These are phyloP conservation scores for Ahaetulla prasina DNA, from an alignment of 2,113 vertebrate species.

Conservation along the genomic window DNA sequence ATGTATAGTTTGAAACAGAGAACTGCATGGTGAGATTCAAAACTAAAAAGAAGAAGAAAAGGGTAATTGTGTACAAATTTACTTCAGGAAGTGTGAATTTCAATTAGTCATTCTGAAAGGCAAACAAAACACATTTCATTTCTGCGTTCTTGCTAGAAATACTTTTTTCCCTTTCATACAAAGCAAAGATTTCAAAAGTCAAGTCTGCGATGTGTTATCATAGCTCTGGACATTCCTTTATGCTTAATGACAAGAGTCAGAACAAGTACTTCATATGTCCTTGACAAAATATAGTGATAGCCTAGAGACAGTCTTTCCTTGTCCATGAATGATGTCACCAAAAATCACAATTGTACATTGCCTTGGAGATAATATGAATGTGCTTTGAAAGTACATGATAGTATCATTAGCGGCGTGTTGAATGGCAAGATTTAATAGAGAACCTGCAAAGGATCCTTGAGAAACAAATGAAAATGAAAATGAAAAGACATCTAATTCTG, in stretches of 20 bases:
- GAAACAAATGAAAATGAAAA: no score
- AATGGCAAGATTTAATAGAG: conserved; percentile 10
- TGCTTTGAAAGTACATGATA: background rate
- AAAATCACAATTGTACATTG: background rate
- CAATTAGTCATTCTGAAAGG: background rate
- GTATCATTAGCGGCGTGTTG: background rate
- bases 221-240: conserved; percentile 31
- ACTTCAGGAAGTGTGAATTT: background rate
- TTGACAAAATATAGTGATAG: conserved; percentile 36
- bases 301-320: conserved; percentile 25
- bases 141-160: background rate
- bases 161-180: background rate
- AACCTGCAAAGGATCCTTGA: conserved; percentile 7
- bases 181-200: conserved; percentile 43
- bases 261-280: conserved; percentile 33
- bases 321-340: background rate
- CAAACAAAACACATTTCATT: background rate
- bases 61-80: background rate
- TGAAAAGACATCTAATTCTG: conserved; percentile 11
- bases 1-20: background rate
- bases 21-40: background rate
- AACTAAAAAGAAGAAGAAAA: no score
- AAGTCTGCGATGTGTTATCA: conserved; percentile 58
- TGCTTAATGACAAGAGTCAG: conserved; percentile 26
- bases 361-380: background rate